Conservation (phyloP, 2,113 vertebrate species). For the Leptocoma aspasia region DNA sequence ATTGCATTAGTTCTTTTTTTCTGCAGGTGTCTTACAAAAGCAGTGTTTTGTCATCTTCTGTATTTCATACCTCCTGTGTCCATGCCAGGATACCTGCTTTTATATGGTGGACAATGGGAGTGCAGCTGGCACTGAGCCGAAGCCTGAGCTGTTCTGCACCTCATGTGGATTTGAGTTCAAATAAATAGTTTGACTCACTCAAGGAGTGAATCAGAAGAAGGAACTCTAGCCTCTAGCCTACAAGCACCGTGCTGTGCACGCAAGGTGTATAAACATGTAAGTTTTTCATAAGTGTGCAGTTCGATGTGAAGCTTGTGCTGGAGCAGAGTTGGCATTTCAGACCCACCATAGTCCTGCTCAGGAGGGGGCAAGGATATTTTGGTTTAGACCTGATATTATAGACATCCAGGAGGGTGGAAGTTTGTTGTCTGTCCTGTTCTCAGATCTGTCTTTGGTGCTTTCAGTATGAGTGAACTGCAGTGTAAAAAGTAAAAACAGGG, state of each 20-base stretch:
- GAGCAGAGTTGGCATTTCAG: not conserved
- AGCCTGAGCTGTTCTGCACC: not conserved
- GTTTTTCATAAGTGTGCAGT: not conserved
- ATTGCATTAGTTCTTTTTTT: not conserved
- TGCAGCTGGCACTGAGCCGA: not conserved
- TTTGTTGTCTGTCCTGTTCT: not conserved
- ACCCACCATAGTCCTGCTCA: not conserved
- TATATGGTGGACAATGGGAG: conserved; percentile 42
- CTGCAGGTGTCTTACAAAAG: conserved; percentile 12
- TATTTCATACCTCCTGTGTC: conserved; percentile 5
- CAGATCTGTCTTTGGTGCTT: not conserved
- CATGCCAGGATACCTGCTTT: conserved; percentile 5
- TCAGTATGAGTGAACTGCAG: not conserved
- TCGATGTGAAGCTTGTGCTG: not conserved
- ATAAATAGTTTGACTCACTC: conserved; percentile 34
- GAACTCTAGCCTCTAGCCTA: conserved; percentile 22
- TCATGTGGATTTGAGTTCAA: conserved; percentile 21
- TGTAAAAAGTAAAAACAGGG: not conserved
- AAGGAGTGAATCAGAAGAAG: conserved; percentile 42
- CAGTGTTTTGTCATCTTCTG: conserved; percentile 15
- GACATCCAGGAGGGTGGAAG: not conserved
- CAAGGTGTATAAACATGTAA: not conserved
- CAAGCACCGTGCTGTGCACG: conserved; percentile 9
- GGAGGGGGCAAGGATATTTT: not conserved
- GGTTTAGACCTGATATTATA: not conserved